These are phyloP conservation scores for Alethe castanea DNA, from an alignment of 2,113 vertebrate genomes.

Conservation along the genomic window DNA sequence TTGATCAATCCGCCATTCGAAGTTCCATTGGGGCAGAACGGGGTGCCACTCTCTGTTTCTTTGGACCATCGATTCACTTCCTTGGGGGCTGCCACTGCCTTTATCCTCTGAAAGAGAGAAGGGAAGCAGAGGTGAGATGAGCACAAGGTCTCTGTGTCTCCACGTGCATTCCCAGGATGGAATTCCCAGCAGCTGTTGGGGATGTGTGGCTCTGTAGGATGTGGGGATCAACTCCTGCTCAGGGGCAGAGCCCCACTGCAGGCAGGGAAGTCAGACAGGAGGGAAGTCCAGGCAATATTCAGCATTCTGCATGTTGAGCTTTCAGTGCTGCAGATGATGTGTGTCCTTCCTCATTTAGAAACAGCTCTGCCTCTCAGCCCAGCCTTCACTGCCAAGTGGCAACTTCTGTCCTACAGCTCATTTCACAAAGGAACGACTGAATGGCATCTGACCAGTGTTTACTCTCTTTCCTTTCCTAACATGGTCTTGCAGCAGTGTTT, in stretches of 20 bases:
- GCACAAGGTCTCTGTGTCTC: rapidly evolving
- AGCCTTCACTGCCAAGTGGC: neutral
- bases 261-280: neutral
- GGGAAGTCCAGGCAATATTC: neutral
- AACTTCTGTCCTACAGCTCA: neutral
- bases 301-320: neutral
- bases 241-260: neutral
- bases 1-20: conserved; percentile 83
- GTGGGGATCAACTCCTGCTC: neutral
- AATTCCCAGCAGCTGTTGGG: neutral
- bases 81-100: conserved; percentile 87
- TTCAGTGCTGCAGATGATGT: neutral
- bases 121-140: neutral
- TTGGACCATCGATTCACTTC: conserved; percentile 79
- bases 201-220: rapidly evolving
- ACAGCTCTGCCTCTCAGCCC: conserved; percentile 5
- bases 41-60: conserved; percentile 68
- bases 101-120: conserved; percentile 83
- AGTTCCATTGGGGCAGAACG: conserved; percentile 72
- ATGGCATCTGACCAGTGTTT: conserved; percentile 46
- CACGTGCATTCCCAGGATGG: rapidly evolving
- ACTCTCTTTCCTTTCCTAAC: conserved; percentile 23
- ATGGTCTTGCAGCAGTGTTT: conserved; percentile 28
- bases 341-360: neutral
- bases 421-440: conserved; percentile 12